Percentiles rank a stretch among this genome's conserved stretches.
These are phyloP conservation scores for Caradrina clavipalpis DNA, from an alignment of 2,888 invertebrate species.

Conservation along the genomic window DNA sequence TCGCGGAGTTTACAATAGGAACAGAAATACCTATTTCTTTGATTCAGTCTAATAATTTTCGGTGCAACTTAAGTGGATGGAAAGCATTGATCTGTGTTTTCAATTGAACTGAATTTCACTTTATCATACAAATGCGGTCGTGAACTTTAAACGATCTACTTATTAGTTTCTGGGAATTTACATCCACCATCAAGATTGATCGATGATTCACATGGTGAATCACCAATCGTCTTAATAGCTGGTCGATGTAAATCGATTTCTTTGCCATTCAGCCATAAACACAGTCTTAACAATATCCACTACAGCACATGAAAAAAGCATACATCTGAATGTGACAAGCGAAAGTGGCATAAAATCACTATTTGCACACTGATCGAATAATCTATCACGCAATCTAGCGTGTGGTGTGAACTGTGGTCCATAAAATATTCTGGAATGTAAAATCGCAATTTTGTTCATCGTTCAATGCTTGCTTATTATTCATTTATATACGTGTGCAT, in stretches of 20 bases:
- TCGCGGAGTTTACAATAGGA: background rate
- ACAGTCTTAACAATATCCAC: constrained; percentile 66
- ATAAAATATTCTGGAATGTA: constrained; percentile 69
- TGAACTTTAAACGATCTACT: constrained; percentile 63
- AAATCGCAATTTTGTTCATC: constrained; percentile 55
- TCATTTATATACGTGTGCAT: constrained; percentile 41
- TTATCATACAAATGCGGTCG: constrained; percentile 32
- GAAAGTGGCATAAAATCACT: constrained; percentile 78
- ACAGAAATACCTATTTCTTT: constrained; percentile 11
- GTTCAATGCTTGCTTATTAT: constrained; percentile 56
- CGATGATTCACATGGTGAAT: constrained; percentile 74
- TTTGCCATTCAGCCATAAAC: constrained; percentile 61
- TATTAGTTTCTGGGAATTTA: constrained; percentile 68
- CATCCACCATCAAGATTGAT: constrained; percentile 66
- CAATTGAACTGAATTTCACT: constrained; percentile 20
- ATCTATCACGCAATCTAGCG: constrained; percentile 81
- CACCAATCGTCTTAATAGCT: constrained; percentile 61
- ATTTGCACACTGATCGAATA: constrained; percentile 75
- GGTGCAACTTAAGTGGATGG: background rate
- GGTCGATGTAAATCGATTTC: constrained; percentile 61
- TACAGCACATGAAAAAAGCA: constrained; percentile 66
- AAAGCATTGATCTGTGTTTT: background rate
- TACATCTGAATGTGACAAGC: constrained; percentile 71
- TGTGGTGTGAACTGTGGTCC: constrained; percentile 59
- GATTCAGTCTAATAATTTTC: constrained; percentile 29